These are phyloP conservation scores for Drosophila prosaltans DNA, from an alignment of 1,140 invertebrate species.

Conservation along the genomic window DNA sequence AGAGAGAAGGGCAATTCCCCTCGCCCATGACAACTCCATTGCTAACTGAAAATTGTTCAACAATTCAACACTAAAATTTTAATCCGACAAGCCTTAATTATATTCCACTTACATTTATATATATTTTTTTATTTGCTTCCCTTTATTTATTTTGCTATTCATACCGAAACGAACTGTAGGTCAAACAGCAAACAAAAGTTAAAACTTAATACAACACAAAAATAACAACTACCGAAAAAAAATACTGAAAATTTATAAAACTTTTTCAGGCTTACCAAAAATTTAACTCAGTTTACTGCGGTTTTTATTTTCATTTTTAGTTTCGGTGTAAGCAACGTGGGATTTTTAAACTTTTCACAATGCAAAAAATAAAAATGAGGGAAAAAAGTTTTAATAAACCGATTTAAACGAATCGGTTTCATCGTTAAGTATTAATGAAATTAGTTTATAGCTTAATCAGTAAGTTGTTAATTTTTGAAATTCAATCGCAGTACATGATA, in stretches of 20 bases:
- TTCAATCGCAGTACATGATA: too few species aligned
- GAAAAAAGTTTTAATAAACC: slow-evolving; percentile 1
- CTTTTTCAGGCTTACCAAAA: slow-evolving; percentile 18
- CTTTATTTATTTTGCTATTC: slow-evolving; percentile 47
- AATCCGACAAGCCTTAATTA: slow-evolving; percentile 41
- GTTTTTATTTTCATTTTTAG: not conserved
- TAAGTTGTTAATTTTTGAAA: too few species aligned
- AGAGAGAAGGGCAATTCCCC: not conserved
- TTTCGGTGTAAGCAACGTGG: not conserved
- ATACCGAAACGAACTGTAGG: slow-evolving; percentile 27
- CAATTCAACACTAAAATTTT: slow-evolving; percentile 30
- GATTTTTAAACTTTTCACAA: not conserved
- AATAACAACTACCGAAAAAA: slow-evolving; percentile 39
- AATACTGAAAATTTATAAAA: not conserved
- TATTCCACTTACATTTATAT: not conserved
- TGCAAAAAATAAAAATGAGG: not conserved
- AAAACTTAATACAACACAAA: slow-evolving; percentile 50
- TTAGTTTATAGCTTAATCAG: too few species aligned
- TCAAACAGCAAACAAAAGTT: slow-evolving; percentile 49
- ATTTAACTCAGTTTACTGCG: slow-evolving; percentile 35
- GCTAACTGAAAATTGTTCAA: slow-evolving; percentile 19
- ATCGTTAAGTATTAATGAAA: too few species aligned
- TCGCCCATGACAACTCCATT: not conserved
- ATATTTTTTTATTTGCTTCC: slow-evolving; percentile 8
- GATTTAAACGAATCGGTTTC: not conserved